Base-by-base conservation (phyloP, 2,888 invertebrate genomes). In the Rotaria magnacalcarata region DNA sequence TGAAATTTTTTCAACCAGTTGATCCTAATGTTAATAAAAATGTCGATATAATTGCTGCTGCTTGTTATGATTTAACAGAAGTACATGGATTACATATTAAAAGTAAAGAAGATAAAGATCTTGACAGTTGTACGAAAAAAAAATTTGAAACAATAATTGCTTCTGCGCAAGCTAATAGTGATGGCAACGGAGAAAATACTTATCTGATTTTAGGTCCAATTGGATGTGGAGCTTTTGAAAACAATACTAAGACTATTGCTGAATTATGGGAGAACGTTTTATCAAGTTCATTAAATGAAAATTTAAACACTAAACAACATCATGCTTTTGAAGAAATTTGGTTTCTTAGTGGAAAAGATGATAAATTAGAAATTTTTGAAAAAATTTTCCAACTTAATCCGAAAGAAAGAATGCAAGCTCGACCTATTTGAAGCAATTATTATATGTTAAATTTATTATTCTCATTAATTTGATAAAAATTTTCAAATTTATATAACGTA, bases 51-150 rank as follows among this genome's bases (percentile, higher is more conserved):
- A n/a, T 80, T n/a, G 80, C 47, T 47, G 80, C 47, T 80, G 80
- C 80, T 47, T 80, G 80, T n/a, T 80, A 80, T 80, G 80, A 80
- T 80, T 80, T 80, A n/a, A 80, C 80, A 47, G n/a, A n/a, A 5
- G 11, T n/a, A 47, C 80, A 80, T n/a, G 80, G 80, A n/a, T 47
- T 80, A 43, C 7, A 47, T 80, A 8, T 11, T 2, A 7, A 8
- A 47, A 47, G n/a, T 11, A 3, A 43, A 8, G 16, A 34, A 5
- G 16, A 41, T 41, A n/a, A 47, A 47, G 0, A 43, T 3, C 24
- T 47, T 1, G 24, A 80, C 5, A 34, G 0, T n/a, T 47, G n/a
- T 47, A 80, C 80, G 1, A 4, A 24, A n/a, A 47, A 80, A 47
- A 80, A 80, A 47, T 80, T 80, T 8, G 24, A 47, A 47, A 43